Percentiles rank a stretch among this genome's conserved stretches.
phyloP scores from a whole-genome alignment of 2,113 vertebrate species.

The Buteo buteo region DNA sequence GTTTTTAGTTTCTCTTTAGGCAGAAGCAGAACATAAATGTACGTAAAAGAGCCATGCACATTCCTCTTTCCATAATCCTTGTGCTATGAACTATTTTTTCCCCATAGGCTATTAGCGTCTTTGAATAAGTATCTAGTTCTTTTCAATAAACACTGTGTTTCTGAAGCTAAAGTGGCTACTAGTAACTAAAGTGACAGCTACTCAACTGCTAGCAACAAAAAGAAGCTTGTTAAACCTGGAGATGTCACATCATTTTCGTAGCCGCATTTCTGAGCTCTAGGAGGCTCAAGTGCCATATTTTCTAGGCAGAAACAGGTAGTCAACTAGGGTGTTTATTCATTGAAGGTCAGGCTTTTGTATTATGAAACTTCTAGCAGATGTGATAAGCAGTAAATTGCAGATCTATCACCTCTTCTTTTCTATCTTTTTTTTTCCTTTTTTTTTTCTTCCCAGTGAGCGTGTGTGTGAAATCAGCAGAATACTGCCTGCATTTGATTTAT shows the following conservation, averaged over 20 bases:
- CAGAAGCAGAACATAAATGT: not conserved
- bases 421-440: not conserved
- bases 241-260: slow-evolving; percentile 23
- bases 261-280: not conserved
- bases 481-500: slow-evolving; percentile 91
- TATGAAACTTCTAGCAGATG: slow-evolving; percentile 86
- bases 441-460: not conserved
- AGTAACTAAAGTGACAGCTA: slow-evolving; percentile 45
- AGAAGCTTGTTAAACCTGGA: slow-evolving; percentile 37
- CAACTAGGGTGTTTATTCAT: slow-evolving; percentile 75
- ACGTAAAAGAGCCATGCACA: not conserved
- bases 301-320: slow-evolving; percentile 66
- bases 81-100: slow-evolving; percentile 29
- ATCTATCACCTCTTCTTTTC: slow-evolving; percentile 78
- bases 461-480: slow-evolving; percentile 84
- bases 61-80: not conserved
- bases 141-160: slow-evolving; percentile 42
- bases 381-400: slow-evolving; percentile 90
- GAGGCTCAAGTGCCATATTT: slow-evolving; percentile 45
- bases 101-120: slow-evolving; percentile 37
- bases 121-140: slow-evolving; percentile 52
- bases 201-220: not conserved
- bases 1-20: slow-evolving; percentile 12
- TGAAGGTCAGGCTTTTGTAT: slow-evolving; percentile 89
- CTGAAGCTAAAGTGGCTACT: slow-evolving; percentile 45